Evolutionary conservation across 2,888 invertebrate genomes (phyloP), one percentile per base, ranked within the genome.

Genomic region (Scaptomyza polygonia): DNA sequence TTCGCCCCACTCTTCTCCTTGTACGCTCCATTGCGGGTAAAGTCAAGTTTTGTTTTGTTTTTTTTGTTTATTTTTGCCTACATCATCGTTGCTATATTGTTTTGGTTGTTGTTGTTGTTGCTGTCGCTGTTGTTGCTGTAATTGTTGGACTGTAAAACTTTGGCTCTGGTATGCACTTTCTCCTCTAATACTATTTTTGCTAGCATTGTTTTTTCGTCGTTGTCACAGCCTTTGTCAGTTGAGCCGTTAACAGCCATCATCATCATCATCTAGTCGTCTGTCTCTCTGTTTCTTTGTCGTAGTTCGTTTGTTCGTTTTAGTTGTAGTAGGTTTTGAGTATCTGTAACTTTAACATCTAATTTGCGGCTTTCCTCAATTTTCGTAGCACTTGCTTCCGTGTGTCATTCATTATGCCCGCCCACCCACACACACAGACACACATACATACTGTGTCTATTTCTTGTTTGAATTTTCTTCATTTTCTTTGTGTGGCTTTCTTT

Each of bases 181-280:
- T 83, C 82, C 88, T 82, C 82, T 85, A 83, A 83, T 76, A 75
- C 82, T 83, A 85, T 85, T 83, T 83, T 82, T 65, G 88, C 75
- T 66, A 76, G 75, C 79, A 87, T 85, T 85, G 75, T 80, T 81
- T 81, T 86, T 36, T 34, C 54, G 45, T 42, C 47, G 42, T 49
- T 39, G 39, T 32, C 32, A 32, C 32, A 32, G 48, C 21, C 48
- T 49, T 30, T 29, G 65, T n/a, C 25, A 25, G 25, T 25, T 25
- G 49, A 57, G 52, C 59, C 68, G 67, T 59, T 67, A 73, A 63
- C 62, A 53, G 58, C 21, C 21, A 21, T 53, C 32, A 44, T 39
- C 36, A 36, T 29, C 63, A 18, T 44, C 45, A n/a, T 40, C 14
- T 48, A n/a, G n/a, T n/a, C n/a, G n/a, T n/a, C 16, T 14, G 12